Base-by-base conservation (phyloP, 2,888 invertebrate genomes). In the Cosmia trapezina region DNA sequence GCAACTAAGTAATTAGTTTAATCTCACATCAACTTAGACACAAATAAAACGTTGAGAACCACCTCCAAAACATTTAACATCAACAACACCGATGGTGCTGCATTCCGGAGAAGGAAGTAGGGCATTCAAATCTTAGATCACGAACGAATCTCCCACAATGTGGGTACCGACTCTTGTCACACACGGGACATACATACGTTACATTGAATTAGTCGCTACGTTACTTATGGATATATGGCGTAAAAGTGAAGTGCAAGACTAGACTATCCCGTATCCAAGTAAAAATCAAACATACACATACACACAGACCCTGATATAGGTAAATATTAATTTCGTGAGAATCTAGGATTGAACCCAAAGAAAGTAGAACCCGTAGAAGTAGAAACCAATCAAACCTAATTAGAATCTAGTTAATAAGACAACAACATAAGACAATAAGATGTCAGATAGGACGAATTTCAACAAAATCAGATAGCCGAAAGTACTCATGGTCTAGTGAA, bases 91-190 rank as follows among this genome's bases (percentile, higher is more conserved):
- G 33, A 69, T 59, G 57, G 47, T 28, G 72, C 84, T 75, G 82
- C 90, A 91, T 92, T 89, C 91, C 89, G 71, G 57, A 72, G 80
- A 74, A 80, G 87, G 89, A 93, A 93, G 91, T 94, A 88, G 93
- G 91, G 91, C 94, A 93, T 93, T 90, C 91, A 94, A 94, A 94
- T 95, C 92, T 90, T 78, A 90, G 91, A 92, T 94, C 94, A 80
- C 80, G 80, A 76, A 94, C 93, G 91, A 92, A 87, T 86, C 64
- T 86, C 73, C 85, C 87, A 90, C 89, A 90, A 88, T 87, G 78
- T 84, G 68, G 60, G 76, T 77, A 78, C 73, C 33, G 65, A 78
- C 64, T 71, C 80, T 84, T 82, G 83, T 85, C 86, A 86, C 86
- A 86, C 45, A 76, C 51, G 63, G 70, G 65, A 73, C 70, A 75